Base-by-base conservation (phyloP, 2,888 invertebrate genomes). In the Trichogramma evanescens region DNA sequence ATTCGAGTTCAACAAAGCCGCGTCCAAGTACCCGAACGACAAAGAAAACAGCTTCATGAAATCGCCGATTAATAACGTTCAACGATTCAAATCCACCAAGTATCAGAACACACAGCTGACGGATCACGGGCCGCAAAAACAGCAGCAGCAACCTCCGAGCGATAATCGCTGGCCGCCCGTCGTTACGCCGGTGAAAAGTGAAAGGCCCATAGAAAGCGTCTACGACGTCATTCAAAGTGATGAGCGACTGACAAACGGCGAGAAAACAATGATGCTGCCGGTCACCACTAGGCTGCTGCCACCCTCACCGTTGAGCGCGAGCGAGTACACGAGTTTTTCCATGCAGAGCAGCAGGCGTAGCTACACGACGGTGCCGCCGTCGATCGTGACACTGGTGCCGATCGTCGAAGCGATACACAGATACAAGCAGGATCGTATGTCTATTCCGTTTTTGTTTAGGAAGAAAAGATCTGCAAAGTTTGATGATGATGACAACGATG, bases 251-350 rank as follows among this genome's bases (percentile, higher is more conserved):
- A 26, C 26, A 2, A 1, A 26, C 26, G 26, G 26, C 26, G 2
- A 26, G 26, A 26, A 26, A 2, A 26, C 26, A 26, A 26, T 26
- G 26, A 38, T 40, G 10, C 39, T 56, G 7, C 65, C 67, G 7
- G 51, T 63, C 40, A 67, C 66, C 5, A 26, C 26, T 2, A 60
- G 56, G 43, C 69, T 71, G 52, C 57, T 67, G 7, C 69, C 72
- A 50, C 70, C 71, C 5, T 53, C 66, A 7, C 68, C 67, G 5
- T 55, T 61, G 3, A 64, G 65, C 44, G 55, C 46, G 13, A 68
- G 66, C 48, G 65, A 67, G 42, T 70, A 72, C 26, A 62, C 66
- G 7, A 59, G 66, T 5, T 68, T 66, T 56, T 40, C 50, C n/a
- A 42, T 13, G 50, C 39, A 42, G 45, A 56, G 26, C 26, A 26